Base-by-base conservation (phyloP, 2,113 vertebrate species). In the Brienomyrus brachyistius region DNA sequence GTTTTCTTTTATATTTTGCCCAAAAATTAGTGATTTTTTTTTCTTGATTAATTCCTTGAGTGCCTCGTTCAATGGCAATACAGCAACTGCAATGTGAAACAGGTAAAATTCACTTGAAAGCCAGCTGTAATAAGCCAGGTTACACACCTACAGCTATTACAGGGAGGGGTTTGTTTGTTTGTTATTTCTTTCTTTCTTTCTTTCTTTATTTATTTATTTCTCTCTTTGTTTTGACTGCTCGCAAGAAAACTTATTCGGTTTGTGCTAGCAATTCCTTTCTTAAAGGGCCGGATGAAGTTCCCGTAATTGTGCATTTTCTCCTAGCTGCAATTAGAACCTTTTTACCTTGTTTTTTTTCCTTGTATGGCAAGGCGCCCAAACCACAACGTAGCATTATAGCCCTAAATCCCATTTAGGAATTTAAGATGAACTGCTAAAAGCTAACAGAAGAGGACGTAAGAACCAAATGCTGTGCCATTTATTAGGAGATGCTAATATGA, bases 401-500 rank as follows among this genome's bases (percentile, higher is more conserved):
- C 96, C 96, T 95, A 94, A 95, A 93, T 94, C 95, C 91, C 94
- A 90, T 80, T 17, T 80, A 43, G 74, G 74, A 43, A 80, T 80
- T 43, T 96, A 97, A 96, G 95, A 97, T 96, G 94, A 96, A 97
- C 96, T 96, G 96, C 97, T 94, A 93, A 96, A 98, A 98, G 97
- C 96, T 95, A 97, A 96, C 95, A 95, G 97, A 98, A 98, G 97
- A 96, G 95, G 93, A 95, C 95, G 95, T 97, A 98, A 98, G 97
- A 96, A 98, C 97, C 96, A 95, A 96, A 96, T 96, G 96, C 97
- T 97, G 96, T 96, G 93, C 95, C 96, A 94, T 96, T 97, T 96
- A 95, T 95, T 96, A 97, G 96, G 94, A 95, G 97, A 96, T 96
- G 94, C 95, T 97, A 97, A 97, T 97, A 97, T 96, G 96, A 92